Percentiles rank a stretch among this genome's conserved stretches.
Evolutionary conservation across 2,113 vertebrate genomes (phyloP).

Genomic region (Lutjanus erythropterus): DNA sequence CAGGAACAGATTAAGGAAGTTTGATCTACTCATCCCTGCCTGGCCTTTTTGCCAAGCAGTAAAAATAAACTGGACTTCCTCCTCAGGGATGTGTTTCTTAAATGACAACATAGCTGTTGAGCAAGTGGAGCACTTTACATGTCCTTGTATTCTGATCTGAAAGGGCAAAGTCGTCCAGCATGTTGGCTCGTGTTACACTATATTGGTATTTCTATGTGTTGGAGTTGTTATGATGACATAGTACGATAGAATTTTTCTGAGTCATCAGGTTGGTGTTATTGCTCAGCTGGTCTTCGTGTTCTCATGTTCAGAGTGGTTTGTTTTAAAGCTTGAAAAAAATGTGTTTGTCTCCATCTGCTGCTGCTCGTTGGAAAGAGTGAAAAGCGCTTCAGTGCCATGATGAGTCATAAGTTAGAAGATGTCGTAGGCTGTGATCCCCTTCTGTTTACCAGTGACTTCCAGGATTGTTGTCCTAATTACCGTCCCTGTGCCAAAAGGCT

Average conservation of each 20-base stretch:
- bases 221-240: slow-evolving; percentile 16
- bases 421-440: not conserved
- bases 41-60: slow-evolving; percentile 3
- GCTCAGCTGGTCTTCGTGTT: not conserved
- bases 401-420: not conserved
- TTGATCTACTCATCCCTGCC: slow-evolving; percentile 47
- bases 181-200: not conserved
- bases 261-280: slow-evolving; percentile 31
- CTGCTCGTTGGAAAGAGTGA: slow-evolving; percentile 18
- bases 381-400: not conserved
- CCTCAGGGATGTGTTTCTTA: slow-evolving; percentile 2
- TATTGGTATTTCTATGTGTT: not conserved
- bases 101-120: not conserved
- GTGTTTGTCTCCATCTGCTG: slow-evolving; percentile 61
- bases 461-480: slow-evolving; percentile 1
- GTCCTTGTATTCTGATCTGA: slow-evolving; percentile 4
- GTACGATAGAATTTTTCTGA: not conserved
- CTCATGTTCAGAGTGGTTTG: not conserved
- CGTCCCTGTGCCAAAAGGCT: not conserved
- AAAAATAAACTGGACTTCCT: slow-evolving; percentile 64
- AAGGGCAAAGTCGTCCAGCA: not conserved
- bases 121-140: not conserved
- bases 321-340: not conserved
- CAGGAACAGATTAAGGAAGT: slow-evolving; percentile 51
- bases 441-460: slow-evolving; percentile 15